phyloP scores from a whole-genome alignment of 2,888 invertebrate genomes.

The Andrena bucephala region DNA sequence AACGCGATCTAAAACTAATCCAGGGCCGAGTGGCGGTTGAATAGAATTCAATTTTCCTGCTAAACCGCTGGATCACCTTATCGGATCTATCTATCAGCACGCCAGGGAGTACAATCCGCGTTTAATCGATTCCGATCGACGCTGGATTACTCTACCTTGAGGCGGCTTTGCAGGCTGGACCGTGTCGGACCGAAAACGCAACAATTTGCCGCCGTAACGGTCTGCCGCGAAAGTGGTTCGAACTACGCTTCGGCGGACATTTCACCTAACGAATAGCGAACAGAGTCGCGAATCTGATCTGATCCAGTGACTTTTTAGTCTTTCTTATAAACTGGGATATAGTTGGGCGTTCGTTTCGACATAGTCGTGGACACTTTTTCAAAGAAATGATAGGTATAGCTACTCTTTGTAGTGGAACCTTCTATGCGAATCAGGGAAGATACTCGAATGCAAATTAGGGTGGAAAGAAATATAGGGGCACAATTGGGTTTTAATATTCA shows the following conservation, averaged over 20 bases:
- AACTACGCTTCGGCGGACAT: neutral
- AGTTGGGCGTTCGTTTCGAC: too few species aligned
- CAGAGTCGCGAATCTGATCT: too few species aligned
- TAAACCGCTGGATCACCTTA: slow-evolving; percentile 39
- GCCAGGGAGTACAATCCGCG: slow-evolving; percentile 2
- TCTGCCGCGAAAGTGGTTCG: neutral
- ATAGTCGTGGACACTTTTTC: too few species aligned
- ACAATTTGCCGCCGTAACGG: neutral
- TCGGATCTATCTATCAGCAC: slow-evolving; percentile 20
- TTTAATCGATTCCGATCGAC: slow-evolving; percentile 33
- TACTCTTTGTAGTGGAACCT: too few species aligned
- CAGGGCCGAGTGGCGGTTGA: slow-evolving; percentile 4
- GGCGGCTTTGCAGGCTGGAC: neutral
- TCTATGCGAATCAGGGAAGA: too few species aligned
- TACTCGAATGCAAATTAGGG: too few species aligned
- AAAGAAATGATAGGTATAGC: too few species aligned
- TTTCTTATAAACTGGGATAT: too few species aligned
- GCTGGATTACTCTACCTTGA: slow-evolving; percentile 4
- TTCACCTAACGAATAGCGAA: neutral
- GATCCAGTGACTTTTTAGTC: too few species aligned
- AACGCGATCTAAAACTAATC: slow-evolving; percentile 42
- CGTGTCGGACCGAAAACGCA: neutral
- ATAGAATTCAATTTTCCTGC: slow-evolving; percentile 48
- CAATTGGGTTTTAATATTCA: too few species aligned
- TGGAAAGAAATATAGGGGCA: too few species aligned